Percentiles rank a stretch among this genome's conserved stretches.
These are phyloP conservation scores for Carollia perspicillata DNA, from an alignment of 2,113 vertebrate genomes.

Conservation along the genomic window DNA sequence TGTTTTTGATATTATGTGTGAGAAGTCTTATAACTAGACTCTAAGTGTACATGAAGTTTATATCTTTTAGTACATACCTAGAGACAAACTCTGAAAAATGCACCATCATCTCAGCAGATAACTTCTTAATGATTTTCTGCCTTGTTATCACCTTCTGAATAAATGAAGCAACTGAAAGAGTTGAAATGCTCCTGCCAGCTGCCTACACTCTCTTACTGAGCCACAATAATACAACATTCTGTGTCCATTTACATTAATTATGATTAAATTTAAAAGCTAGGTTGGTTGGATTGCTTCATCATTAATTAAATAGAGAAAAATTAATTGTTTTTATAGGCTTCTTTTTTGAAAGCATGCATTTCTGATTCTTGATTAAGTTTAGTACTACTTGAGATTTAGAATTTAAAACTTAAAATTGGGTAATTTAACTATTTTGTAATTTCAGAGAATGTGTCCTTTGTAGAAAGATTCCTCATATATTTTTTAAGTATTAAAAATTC, in stretches of 20 bases:
- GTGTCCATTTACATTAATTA: constrained; percentile 63
- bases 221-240: constrained; percentile 18
- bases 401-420: constrained; percentile 40
- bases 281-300: constrained; percentile 50
- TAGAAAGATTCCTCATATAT: neutral
- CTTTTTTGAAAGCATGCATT: constrained; percentile 31
- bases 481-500: neutral
- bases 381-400: constrained; percentile 14
- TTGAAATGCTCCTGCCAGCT: constrained; percentile 31
- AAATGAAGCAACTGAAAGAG: constrained; percentile 52
- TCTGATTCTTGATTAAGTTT: constrained; percentile 60
- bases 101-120: constrained; percentile 60
- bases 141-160: constrained; percentile 57
- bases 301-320: constrained; percentile 62
- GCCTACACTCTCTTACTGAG: constrained; percentile 24
- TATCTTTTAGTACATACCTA: neutral
- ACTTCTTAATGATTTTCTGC: constrained; percentile 61
- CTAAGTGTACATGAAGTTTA: neutral
- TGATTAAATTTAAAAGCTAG: constrained; percentile 61
- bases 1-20: neutral
- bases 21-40: neutral
- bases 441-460: neutral
- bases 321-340: constrained; percentile 65
- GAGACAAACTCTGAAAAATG: constrained; percentile 64
- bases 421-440: constrained; percentile 42